Evolutionary conservation across 2,113 vertebrate species (phyloP), one percentile per base, ranked within the genome.

Genomic region (Numenius arquata): DNA sequence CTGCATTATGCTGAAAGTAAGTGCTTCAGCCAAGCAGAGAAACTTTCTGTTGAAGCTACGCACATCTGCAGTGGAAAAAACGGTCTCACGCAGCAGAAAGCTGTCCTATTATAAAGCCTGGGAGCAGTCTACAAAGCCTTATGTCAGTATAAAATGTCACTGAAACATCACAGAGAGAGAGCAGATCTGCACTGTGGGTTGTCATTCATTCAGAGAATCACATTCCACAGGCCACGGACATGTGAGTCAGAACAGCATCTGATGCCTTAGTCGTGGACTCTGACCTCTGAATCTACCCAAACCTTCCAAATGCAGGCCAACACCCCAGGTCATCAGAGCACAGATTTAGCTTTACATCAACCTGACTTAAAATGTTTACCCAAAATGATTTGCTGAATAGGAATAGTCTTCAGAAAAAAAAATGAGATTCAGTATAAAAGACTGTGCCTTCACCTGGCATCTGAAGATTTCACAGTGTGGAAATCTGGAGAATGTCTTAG

Each of bases 91-190:
- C 59, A 75, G 43, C 85, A 81, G 47, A 32, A 26, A 83, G 62
- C 62, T 36, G 75, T 91, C 36, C 87, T 96, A 11, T 80, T 91
- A n/a, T 43, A 92, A 72, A 96, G 93, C 52, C 22, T 86, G 58
- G 68, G 88, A 73, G 85, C 90, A 11, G 23, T 53, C 43, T 71
- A 85, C 68, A 94, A 94, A 58, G 89, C 74, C 48, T 81, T 78
- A 23, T 29, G 32, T 53, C 40, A 52, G 32, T 89, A 81, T 43
- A 56, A 86, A 90, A 80, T 29, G n/a, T 50, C 93, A 48, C 59
- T 90, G 77, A 56, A 74, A 67, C 90, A 79, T 61, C 90, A 92
- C 38, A 53, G 85, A 32, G 62, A 88, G 43, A 81, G 89, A 73
- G 90, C 70, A 75, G 79, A 84, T 67, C 45, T 89, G 58, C 76